Evolutionary conservation across 2,888 invertebrate genomes (phyloP).

Genomic region (Heliothis peltigera): DNA sequence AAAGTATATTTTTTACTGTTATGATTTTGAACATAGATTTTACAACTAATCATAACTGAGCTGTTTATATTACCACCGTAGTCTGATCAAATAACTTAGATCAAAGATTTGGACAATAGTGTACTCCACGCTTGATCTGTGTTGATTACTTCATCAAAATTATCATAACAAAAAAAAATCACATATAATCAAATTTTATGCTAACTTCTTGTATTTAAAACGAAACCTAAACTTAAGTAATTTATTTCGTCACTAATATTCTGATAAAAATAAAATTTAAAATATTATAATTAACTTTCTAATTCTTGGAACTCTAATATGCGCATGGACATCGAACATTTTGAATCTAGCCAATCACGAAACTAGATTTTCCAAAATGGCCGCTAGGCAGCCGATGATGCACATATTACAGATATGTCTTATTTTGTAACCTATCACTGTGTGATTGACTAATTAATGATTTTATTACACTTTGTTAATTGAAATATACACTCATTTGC

Average conservation of each 20-base stretch:
- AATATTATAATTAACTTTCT: slow-evolving; percentile 33
- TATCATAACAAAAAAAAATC: background rate
- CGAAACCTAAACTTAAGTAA: slow-evolving; percentile 2
- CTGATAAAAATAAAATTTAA: slow-evolving; percentile 11
- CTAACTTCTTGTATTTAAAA: slow-evolving; percentile 10
- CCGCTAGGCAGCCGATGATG: slow-evolving; percentile 40
- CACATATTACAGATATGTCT: slow-evolving; percentile 56
- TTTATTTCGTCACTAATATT: slow-evolving; percentile 14
- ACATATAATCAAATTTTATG: background rate
- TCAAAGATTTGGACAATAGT: background rate
- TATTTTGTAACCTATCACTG: slow-evolving; percentile 39
- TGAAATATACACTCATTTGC: slow-evolving; percentile 4
- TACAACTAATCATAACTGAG: background rate
- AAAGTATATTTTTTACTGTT: slow-evolving; percentile 12
- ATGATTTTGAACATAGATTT: background rate
- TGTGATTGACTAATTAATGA: slow-evolving; percentile 40
- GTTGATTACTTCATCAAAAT: slow-evolving; percentile 4
- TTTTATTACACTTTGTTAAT: slow-evolving; percentile 31
- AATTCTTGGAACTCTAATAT: slow-evolving; percentile 54
- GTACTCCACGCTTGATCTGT: no score
- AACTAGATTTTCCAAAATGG: slow-evolving; percentile 44
- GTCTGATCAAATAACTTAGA: slow-evolving; percentile 13
- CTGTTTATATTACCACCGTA: slow-evolving; percentile 56
- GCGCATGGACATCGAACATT: slow-evolving; percentile 54
- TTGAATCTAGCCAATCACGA: slow-evolving; percentile 28